Percentiles rank a stretch among this genome's conserved stretches.
Conservation (phyloP, 2,113 vertebrate genomes). For the Anguilla rostrata region DNA sequence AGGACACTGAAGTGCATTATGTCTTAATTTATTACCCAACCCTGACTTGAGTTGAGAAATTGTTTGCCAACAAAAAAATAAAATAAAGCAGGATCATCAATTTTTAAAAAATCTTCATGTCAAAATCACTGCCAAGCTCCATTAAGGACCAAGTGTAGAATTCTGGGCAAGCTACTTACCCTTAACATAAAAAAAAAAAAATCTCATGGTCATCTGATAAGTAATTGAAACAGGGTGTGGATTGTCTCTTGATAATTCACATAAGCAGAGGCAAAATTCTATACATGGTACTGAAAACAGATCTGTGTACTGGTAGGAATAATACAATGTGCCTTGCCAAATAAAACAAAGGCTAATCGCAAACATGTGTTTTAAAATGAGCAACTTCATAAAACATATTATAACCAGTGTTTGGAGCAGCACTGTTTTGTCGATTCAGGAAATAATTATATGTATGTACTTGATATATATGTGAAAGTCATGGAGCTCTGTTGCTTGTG, state of each 20-base stretch:
- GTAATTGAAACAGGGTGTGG: conserved; percentile 41
- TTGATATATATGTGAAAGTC: background rate
- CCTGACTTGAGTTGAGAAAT: background rate
- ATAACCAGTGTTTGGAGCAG: conserved; percentile 8
- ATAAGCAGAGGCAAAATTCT: conserved; percentile 63
- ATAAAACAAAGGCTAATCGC: conserved; percentile 65
- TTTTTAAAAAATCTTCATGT: background rate
- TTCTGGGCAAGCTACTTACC: conserved; percentile 1
- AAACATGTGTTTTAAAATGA: conserved; percentile 65
- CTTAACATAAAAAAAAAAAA: background rate
- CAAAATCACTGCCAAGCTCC: background rate
- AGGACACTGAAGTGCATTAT: background rate
- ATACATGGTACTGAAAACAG: conserved; percentile 65
- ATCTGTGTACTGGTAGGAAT: conserved; percentile 59
- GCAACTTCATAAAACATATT: conserved; percentile 50
- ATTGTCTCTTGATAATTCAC: conserved; percentile 51
- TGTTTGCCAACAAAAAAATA: background rate
- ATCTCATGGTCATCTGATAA: background rate
- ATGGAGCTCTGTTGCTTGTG: conserved; percentile 8
- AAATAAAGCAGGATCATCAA: background rate
- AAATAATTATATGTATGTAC: conserved; percentile 27
- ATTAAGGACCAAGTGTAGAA: conserved; percentile 4
- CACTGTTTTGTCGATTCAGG: conserved; percentile 2
- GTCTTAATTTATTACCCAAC: background rate
- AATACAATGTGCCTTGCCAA: conserved; percentile 50